Evolutionary conservation across 1,140 invertebrate species (phyloP), one percentile per base, ranked within the genome.

Genomic region (Drosophila funebris): DNA sequence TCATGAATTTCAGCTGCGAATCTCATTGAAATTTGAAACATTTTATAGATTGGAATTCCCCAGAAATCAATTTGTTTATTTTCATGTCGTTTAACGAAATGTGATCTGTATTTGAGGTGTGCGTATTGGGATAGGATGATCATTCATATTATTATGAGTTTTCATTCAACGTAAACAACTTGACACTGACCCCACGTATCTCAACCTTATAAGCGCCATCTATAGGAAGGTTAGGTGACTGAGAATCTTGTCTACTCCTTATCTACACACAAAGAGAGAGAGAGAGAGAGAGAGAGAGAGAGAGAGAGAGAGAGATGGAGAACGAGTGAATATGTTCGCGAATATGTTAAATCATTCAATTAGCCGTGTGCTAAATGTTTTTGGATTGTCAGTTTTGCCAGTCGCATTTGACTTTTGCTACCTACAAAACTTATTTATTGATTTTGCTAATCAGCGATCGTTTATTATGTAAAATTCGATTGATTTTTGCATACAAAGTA

Each of bases 361-460:
- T 87, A 87, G 72, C 76, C 58, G 43, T 60, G 33, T 33, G 63
- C 75, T 69, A 78, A 87, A 76, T 69, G 71, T 52, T 46, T 73
- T 73, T 20, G 33, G 44, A 48, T 60, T 70, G 60, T 67, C 71
- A 71, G 71, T 71, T 50, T 72, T 61, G 62, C 50, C 60, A 18
- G 58, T 48, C 56, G 64, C 72, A 20, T 33, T 70, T 88, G 82
- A 88, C 83, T 78, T 82, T 88, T 88, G 83, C 82, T 87, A 88
- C 82, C 83, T 82, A 68, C 68, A 76, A 87, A 88, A 64, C 63
- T 64, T 77, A 82, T 87, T 87, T 87, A 87, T 87, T 87, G 83
- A 87, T 87, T 87, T 82, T 76, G 83, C 82, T 87, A 87, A 87
- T 87, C 82, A 87, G 82, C 75, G 61, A 88, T 69, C 82, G 78